These are phyloP conservation scores for Synanthedon andrenaeformis DNA, from an alignment of 2,888 invertebrate species.

Conservation along the genomic window DNA sequence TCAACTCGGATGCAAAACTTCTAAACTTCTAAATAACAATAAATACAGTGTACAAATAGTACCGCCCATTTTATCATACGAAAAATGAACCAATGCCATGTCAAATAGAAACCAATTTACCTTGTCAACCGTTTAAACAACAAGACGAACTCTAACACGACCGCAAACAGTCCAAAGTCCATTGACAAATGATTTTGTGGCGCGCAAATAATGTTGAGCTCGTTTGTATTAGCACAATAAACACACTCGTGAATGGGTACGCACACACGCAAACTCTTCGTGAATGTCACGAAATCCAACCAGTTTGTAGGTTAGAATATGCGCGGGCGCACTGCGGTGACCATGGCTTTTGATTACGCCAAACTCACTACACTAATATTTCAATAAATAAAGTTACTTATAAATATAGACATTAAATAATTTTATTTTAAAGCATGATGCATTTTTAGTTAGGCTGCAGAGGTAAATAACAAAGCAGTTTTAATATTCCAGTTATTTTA, in stretches of 20 bases:
- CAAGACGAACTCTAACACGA: conserved; percentile 8
- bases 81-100: conserved; percentile 62
- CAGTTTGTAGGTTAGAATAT: conserved; percentile 63
- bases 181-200: conserved; percentile 1
- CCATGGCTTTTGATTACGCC: conserved; percentile 17
- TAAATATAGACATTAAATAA: no score
- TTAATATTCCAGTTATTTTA: no score
- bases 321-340: conserved; percentile 46
- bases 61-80: conserved; percentile 62
- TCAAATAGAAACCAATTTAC: conserved; percentile 16
- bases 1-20: background rate
- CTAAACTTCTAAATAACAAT: background rate
- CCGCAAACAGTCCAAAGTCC: conserved; percentile 14
- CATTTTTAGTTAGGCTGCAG: no score
- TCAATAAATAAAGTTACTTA: no score
- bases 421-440: no score
- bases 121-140: conserved; percentile 1
- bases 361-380: no score
- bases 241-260: conserved; percentile 32
- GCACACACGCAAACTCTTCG: conserved; percentile 28
- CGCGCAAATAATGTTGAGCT: background rate
- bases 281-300: conserved; percentile 65
- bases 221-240: conserved; percentile 31
- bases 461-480: no score
- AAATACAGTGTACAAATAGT: background rate